Evolutionary conservation across 2,888 invertebrate species (phyloP).

Genomic region (Onchidella celtica): DNA sequence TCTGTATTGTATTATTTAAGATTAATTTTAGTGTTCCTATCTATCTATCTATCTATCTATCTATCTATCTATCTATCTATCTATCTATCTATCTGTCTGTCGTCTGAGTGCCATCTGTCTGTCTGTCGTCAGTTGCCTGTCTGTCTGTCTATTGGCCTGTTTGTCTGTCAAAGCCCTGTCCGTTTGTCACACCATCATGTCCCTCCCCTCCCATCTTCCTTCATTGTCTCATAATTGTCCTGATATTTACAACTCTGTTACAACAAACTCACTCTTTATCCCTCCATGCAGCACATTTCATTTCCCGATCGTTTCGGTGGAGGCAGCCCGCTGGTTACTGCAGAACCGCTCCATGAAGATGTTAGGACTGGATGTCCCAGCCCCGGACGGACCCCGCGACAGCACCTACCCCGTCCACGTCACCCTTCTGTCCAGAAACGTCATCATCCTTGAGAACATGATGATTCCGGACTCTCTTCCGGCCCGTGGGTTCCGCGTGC

Average conservation of each 20-base stretch:
- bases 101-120: too few species aligned
- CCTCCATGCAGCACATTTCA: slow-evolving; percentile 44
- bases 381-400: slow-evolving; percentile 44
- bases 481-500: slow-evolving; percentile 38
- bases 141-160: neutral
- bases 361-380: slow-evolving; percentile 55
- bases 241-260: too few species aligned
- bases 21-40: too few species aligned
- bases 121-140: neutral
- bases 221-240: too few species aligned
- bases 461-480: slow-evolving; percentile 38
- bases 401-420: slow-evolving; percentile 24
- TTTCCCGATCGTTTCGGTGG: slow-evolving; percentile 37
- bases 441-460: slow-evolving; percentile 45
- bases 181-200: too few species aligned
- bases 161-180: neutral
- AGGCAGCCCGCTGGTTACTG: slow-evolving; percentile 51
- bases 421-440: slow-evolving; percentile 23
- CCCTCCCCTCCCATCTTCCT: too few species aligned
- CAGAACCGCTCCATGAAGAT: slow-evolving; percentile 43
- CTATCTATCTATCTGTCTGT: too few species aligned
- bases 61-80: too few species aligned
- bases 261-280: too few species aligned
- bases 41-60: too few species aligned
- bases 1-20: too few species aligned